Evolutionary conservation across 2,888 invertebrate species (phyloP), one percentile per base, ranked within the genome.

Genomic region (Melieria crassipennis): DNA sequence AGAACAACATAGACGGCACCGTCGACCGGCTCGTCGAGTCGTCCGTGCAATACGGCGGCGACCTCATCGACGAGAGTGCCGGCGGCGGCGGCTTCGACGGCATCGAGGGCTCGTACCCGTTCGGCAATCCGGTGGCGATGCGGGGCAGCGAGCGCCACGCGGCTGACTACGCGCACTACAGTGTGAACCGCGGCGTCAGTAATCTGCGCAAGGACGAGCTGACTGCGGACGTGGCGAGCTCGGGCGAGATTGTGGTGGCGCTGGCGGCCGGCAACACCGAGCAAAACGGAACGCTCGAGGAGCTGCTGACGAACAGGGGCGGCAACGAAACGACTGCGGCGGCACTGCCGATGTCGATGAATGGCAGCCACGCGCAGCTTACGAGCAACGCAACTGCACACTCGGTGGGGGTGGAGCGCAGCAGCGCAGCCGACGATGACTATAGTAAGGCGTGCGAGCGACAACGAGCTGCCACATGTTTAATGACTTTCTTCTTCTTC

Each of bases 41-140:
- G 48, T 84, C 86, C 45, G 84, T 86, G 55, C 86, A 86, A 71
- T 86, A 86, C 55, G 86, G 87, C 10, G 86, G 87, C 2, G 86
- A 86, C 78, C 75, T 86, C 55, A 85, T 86, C 47, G 85, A 86
- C 6, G 86, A 85, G 50, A 83, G 82, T 5, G 84, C 83, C 7
- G 83, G 77, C 7, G 75, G 74, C 52, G 75, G 74, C 45, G 84
- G 83, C 11, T 86, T 86, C 43, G 86, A 85, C 65, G 85, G 85
- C 43, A 80, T 82, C 30, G 84, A 85, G 78, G 83, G 84, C 4
- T 85, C 85, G 57, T 85, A 86, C 75, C 85, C 85, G 9, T 84
- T 85, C n/a, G 85, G 84, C n/a, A 85, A 83, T 76, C 79, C 83
- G 7, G 76, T 77, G 55, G 56, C 62, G 48, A 58, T 73, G 65